Base-by-base conservation (phyloP, 1,140 invertebrate genomes). In the Eciton burchellii region DNA sequence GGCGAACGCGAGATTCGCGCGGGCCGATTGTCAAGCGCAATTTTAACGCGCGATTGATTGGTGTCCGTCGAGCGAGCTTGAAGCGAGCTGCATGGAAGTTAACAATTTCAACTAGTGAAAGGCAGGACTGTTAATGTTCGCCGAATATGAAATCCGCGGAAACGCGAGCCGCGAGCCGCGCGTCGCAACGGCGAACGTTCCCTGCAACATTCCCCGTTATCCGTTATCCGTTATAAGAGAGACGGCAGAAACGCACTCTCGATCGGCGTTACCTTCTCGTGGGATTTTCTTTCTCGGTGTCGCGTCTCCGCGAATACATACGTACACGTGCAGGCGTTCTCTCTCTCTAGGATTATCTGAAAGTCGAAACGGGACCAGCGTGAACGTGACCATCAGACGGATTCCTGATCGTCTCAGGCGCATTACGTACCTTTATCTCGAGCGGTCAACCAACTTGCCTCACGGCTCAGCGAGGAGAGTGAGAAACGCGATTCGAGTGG, bases 401-500 rank as follows among this genome's bases (percentile, higher is more conserved):
- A 91, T 91, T 91, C 86, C 84, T 89, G 87, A 89, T 88, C 85
- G 87, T 90, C 84, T 74, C 73, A 74, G 54, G 63, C 60, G 14
- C 35, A 65, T 89, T 84, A 85, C 68, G 54, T 82, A 81, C 21
- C 62, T 85, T 90, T 91, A 91, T 90, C 84, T 88, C 76, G 24
- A 86, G 83, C 90, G 89, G 88, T 92, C 90, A 91, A 91, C 86
- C 89, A 89, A 91, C 90, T 91, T 88, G 81, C 74, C 43, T 83
- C 65, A 49, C 66, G 49, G 56, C 66, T 68, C 49, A 24, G 43
- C n/a, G 71, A 19, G 60, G 41, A 79, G 82, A 70, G 56, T 45
- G 72, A 74, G 72, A 84, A 74, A 74, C 70, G 68, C 45, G 41
- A 81, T 52, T 79, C 74, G 74, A 79, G 74, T 79, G 74, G 74